Evolutionary conservation across 2,797 vertebrate species (phyloP), one percentile per base, ranked within the genome.

Genomic region (Chaetophractus vellerosus): DNA sequence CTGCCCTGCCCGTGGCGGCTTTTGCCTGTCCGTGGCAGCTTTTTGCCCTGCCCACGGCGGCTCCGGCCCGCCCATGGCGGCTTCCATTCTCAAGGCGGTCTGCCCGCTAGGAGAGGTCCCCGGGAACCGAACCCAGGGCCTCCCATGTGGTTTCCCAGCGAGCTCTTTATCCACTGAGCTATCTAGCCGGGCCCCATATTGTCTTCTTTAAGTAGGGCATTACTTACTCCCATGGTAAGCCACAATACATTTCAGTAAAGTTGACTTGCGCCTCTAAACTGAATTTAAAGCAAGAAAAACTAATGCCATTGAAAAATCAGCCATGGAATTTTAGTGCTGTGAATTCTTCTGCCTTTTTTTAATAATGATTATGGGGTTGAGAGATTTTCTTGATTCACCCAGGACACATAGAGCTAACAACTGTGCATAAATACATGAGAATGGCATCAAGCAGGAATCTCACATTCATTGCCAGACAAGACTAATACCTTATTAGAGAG

Each of bases 271-370:
- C 2, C 8, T 23, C n/a, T 74, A 91, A 91, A 79, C 9, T 28
- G 16, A 82, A 82, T 52, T 91, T 55, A 82, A 93, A 93, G 23
- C 63, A 76, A 80, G 41, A 85, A 68, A 86, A 81, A n/a, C 0
- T 9, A 80, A 87, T 15, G 14, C 15, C 28, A 10, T 4, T 78
- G 84, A 88, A 82, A 68, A 61, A 61, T 45, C 19, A 50, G 24
- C 21, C 48, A 36, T 36, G 9, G 74, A 74, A 74, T 68, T 86
- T 28, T 66, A 57, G 41, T 24, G 19, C 38, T 61, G 14, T 23
- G 64, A 16, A 81, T 14, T 14, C 48, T 82, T 23, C 41, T 50
- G 61, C 15, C n/a, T n/a, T 59, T 55, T 57, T 41, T 48, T 38
- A 45, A 41, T 38, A 83, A 50, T 64, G 5, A 6, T n/a, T 80